Evolutionary conservation across 2,888 invertebrate genomes (phyloP), one percentile per base, ranked within the genome.

Genomic region (Arge pagana): DNA sequence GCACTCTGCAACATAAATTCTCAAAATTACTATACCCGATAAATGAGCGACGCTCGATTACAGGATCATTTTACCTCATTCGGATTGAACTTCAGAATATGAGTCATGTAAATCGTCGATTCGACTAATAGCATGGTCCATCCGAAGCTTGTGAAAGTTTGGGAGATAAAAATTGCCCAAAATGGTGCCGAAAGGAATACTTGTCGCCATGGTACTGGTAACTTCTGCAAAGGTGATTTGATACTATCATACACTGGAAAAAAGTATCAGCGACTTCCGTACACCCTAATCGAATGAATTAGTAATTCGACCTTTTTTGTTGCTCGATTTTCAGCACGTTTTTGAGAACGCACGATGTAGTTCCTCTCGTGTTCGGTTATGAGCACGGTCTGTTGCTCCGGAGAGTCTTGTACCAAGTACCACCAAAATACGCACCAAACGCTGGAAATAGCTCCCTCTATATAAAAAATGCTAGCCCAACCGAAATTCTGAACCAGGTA

Each of bases 121-220:
- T 80, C 76, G 0, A 80, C 81, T 3, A 81, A 65, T 16, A 82
- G 59, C 26, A 79, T 81, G 67, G 80, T 81, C 71, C 79, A 81
- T 5, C 76, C 75, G 69, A 79, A 81, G 55, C 80, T 80, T 19
- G 80, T 78, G 0, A 78, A 68, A 7, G 75, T 71, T 60, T 81
- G 80, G 1, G 77, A 76, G 3, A 75, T 56, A 2, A 79, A 51
- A 1, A 81, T 52, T 1, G 80, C 77, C 71, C 74, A 74, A 42
- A 82, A 70, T 3, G 80, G 81, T 3, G 64, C 55, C 0, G 80
- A 80, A 0, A 71, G 74, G n/a, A 77, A 68, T n/a, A 81, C 79
- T 0, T 60, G 54, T 26, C 63, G 68, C 80, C 81, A 81, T 0
- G 81, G 81, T 5, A 75, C 31, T 3, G n/a, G n/a, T n/a, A n/a